Percentiles rank a stretch among this genome's conserved stretches.
Evolutionary conservation across 2,888 invertebrate genomes (phyloP).

Genomic region (Lasioglossum zephyrum): DNA sequence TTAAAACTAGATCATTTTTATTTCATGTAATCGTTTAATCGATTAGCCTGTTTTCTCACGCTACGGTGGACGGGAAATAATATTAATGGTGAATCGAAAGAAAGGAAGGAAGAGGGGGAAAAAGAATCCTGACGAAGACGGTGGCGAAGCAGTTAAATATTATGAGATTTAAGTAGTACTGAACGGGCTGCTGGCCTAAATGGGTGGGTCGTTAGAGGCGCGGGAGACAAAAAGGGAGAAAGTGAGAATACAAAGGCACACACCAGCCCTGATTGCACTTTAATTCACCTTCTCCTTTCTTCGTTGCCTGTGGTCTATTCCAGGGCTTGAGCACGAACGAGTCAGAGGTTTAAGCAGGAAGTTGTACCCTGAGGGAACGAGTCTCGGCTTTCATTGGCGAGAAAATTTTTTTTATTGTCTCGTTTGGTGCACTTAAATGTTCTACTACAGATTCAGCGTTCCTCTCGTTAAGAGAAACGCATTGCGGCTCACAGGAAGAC

Average conservation of each 20-base stretch:
- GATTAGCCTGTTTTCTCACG: too few relatives aligned
- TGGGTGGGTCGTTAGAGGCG: constrained; percentile 60
- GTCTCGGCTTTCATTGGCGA: constrained; percentile 73
- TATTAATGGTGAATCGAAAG: not conserved
- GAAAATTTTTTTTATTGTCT: constrained; percentile 77
- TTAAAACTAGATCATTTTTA: too few relatives aligned
- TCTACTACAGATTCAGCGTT: constrained; percentile 24
- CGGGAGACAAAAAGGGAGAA: constrained; percentile 54
- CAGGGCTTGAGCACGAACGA: constrained; percentile 65
- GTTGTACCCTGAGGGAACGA: constrained; percentile 72
- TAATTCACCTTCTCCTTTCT: constrained; percentile 70
- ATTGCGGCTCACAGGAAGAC: constrained; percentile 49
- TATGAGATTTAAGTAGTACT: constrained; percentile 63
- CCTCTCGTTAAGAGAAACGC: constrained; percentile 28
- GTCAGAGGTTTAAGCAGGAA: constrained; percentile 78
- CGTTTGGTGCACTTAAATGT: constrained; percentile 71
- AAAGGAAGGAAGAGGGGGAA: not conserved
- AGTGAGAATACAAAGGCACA: constrained; percentile 67
- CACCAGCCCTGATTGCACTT: constrained; percentile 73
- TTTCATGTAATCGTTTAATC: too few relatives aligned
- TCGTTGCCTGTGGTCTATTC: constrained; percentile 58
- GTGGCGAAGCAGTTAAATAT: constrained; percentile 55
- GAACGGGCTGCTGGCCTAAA: constrained; percentile 61
- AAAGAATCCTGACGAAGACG: constrained; percentile 30
- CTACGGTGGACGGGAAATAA: too few relatives aligned